Percentiles rank a stretch among this genome's conserved stretches.
Conservation (phyloP, 2,888 invertebrate species). For the Zonitis immaculata region DNA sequence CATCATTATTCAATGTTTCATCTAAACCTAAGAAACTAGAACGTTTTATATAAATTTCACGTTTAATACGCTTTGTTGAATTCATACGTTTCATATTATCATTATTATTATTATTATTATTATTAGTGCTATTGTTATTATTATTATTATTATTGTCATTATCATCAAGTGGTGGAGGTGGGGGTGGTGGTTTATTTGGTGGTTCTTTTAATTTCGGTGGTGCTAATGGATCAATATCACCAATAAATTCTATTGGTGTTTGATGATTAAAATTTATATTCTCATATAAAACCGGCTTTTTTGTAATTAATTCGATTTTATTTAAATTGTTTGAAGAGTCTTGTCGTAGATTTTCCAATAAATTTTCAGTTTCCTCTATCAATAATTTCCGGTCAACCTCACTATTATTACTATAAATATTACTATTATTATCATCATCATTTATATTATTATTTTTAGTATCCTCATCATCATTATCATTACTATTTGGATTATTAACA, state of each 20-base stretch:
- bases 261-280: constrained; percentile 46
- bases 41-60: constrained; percentile 77
- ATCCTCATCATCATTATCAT: constrained; percentile 6
- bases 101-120: constrained; percentile 11
- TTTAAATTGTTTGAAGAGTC: constrained; percentile 40
- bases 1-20: constrained; percentile 60
- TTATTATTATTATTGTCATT: constrained; percentile 49
- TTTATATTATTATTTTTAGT: constrained; percentile 3
- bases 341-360: constrained; percentile 47
- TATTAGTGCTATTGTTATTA: too few species aligned
- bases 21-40: constrained; percentile 84
- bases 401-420: constrained; percentile 3
- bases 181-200: constrained; percentile 47
- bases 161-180: constrained; percentile 77
- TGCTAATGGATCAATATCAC: constrained; percentile 52
- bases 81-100: constrained; percentile 63
- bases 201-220: constrained; percentile 63
- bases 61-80: constrained; percentile 79
- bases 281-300: constrained; percentile 43
- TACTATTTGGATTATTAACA: too few species aligned
- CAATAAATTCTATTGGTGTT: constrained; percentile 38
- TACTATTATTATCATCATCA: constrained; percentile 1
- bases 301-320: constrained; percentile 15
- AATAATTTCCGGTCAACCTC: constrained; percentile 25
- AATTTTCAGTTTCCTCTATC: constrained; percentile 40